These are phyloP conservation scores for Hesperophylax magnus DNA, from an alignment of 1,140 invertebrate species.

Conservation along the genomic window DNA sequence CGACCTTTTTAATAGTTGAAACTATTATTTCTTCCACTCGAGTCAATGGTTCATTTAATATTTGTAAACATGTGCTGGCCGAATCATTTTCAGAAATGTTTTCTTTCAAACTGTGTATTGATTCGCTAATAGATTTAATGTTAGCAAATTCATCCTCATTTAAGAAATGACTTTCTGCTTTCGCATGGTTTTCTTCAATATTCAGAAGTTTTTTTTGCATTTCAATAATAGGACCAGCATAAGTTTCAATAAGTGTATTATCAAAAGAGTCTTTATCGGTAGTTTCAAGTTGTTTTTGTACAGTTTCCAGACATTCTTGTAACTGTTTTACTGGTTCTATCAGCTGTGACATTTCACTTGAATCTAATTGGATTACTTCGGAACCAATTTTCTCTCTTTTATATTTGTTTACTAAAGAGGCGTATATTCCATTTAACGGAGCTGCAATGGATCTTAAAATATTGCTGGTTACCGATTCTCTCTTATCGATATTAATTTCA, in stretches of 20 bases:
- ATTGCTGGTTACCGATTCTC: background rate
- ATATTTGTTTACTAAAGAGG: constrained; percentile 1
- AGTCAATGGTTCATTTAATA: constrained; percentile 18
- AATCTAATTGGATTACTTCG: background rate
- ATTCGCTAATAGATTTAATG: constrained; percentile 18
- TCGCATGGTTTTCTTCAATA: constrained; percentile 4
- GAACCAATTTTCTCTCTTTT: constrained; percentile 6
- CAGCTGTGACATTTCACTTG: constrained; percentile 22
- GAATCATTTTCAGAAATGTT: constrained; percentile 22
- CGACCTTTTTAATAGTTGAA: background rate
- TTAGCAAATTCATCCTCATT: constrained; percentile 2
- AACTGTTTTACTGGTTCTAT: constrained; percentile 48
- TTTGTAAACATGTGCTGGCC: background rate
- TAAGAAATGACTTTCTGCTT: background rate
- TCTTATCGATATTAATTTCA: constrained; percentile 23
- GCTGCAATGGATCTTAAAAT: constrained; percentile 29
- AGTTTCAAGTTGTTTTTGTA: constrained; percentile 53
- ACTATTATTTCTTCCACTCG: constrained; percentile 15
- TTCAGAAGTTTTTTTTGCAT: constrained; percentile 25
- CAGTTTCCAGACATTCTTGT: constrained; percentile 46
- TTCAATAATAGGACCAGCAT: constrained; percentile 38
- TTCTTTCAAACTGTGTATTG: constrained; percentile 33
- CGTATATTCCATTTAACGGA: constrained; percentile 17
- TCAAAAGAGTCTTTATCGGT: constrained; percentile 36
- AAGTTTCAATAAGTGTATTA: constrained; percentile 31